Percentiles rank a stretch among this genome's conserved stretches.
Conservation (phyloP, 2,888 invertebrate species). For the Orthonychiurus folsomi region DNA sequence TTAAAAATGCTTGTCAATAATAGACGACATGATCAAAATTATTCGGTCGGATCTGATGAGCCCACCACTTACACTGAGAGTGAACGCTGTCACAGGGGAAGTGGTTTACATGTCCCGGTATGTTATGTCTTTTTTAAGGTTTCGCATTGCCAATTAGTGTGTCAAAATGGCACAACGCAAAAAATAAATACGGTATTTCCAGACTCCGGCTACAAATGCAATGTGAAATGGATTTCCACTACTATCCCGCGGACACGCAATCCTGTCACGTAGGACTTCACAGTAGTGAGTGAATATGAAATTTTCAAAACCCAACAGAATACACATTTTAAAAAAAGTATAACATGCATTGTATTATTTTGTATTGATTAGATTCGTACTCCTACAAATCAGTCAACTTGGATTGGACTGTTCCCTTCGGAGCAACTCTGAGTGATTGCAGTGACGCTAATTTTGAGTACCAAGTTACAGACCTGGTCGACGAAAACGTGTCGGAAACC, state of each 20-base stretch:
- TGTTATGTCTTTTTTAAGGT: not conserved
- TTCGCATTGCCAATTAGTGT: not conserved
- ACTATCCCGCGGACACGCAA: not conserved
- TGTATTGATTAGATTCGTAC: not conserved
- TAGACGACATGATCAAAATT: not conserved
- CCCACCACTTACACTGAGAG: not conserved
- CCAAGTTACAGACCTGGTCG: not conserved
- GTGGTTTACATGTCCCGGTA: not conserved
- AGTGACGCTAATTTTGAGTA: not conserved
- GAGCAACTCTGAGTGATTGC: not conserved
- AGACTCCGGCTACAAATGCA: not conserved
- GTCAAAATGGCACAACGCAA: too few species aligned
- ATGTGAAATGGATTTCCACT: not conserved
- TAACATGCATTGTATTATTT: not conserved
- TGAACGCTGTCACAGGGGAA: not conserved
- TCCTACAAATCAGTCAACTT: not conserved
- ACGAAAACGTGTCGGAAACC: not conserved
- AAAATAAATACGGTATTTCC: too few species aligned
- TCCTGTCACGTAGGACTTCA: not conserved
- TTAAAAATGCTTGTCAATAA: not conserved
- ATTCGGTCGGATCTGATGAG: not conserved
- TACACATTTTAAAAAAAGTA: too few species aligned
- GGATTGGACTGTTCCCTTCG: not conserved
- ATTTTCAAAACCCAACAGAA: too few species aligned
- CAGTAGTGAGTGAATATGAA: not conserved